A percentile compares a stretch with the other conserved stretches of the same genome.
Evolutionary conservation across 1,140 invertebrate genomes (phyloP).

Genomic region (Diachasma alloeum): DNA sequence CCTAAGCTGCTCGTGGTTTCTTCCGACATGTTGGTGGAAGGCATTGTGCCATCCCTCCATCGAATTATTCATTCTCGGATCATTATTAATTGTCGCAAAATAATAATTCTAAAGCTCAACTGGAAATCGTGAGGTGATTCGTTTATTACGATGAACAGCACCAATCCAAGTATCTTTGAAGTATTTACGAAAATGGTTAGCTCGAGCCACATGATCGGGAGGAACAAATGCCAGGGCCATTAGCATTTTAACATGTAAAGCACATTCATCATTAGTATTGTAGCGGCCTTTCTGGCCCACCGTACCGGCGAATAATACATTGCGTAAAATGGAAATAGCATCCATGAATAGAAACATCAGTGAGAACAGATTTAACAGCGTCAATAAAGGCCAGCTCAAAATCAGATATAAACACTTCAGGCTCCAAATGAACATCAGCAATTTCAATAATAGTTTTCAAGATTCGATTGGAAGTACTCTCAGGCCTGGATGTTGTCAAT

Average conservation of each 20-base stretch:
- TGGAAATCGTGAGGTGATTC: not conserved
- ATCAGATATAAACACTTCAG: too few species aligned
- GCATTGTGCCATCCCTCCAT: too few species aligned
- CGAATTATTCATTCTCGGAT: not conserved
- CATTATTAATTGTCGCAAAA: not conserved
- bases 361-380: too few species aligned
- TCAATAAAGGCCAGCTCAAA: too few species aligned
- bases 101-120: not conserved
- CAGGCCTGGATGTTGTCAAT: too few species aligned
- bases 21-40: not conserved
- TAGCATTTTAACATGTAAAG: not conserved
- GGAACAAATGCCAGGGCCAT: conserved; percentile 15
- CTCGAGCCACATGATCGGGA: not conserved
- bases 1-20: not conserved
- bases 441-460: too few species aligned
- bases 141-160: not conserved
- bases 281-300: not conserved
- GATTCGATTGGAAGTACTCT: too few species aligned
- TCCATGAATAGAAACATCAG: too few species aligned
- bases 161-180: conserved; percentile 26
- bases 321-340: too few species aligned
- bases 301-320: conserved; percentile 23
- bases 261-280: not conserved
- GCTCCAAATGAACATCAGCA: too few species aligned
- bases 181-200: not conserved